Percentiles rank a stretch among this genome's conserved stretches.
phyloP scores from a whole-genome alignment of 2,113 vertebrate genomes.

The Talpa occidentalis region DNA sequence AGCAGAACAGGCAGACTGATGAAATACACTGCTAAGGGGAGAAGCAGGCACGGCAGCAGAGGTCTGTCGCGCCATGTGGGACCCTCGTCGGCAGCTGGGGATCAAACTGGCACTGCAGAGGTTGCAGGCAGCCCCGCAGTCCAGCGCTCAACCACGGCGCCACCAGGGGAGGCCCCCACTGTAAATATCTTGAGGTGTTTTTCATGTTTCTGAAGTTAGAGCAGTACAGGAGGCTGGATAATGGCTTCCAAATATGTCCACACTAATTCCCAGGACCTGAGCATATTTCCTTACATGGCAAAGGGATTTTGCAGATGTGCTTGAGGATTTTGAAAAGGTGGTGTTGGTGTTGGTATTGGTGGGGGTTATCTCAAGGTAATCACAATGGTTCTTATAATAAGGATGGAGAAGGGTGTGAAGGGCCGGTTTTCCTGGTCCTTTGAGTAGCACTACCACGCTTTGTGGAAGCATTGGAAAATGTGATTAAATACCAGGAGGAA shows the following conservation, averaged over 20 bases:
- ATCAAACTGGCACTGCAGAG: too few relatives aligned
- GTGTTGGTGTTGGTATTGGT: too few relatives aligned
- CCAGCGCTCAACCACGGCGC: too few relatives aligned
- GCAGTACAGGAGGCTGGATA: neutral
- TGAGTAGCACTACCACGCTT: neutral
- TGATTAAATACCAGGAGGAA: neutral
- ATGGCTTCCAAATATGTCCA: neutral
- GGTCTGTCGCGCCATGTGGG: too few relatives aligned
- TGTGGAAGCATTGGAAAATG: neutral
- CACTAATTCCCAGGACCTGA: neutral
- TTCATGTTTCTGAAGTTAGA: neutral
- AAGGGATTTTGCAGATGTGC: neutral
- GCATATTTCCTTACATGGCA: neutral
- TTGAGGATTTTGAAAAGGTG: neutral
- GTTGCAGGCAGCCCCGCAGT: too few relatives aligned
- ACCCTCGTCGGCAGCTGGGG: too few relatives aligned
- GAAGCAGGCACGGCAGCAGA: too few relatives aligned
- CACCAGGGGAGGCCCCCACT: too few relatives aligned
- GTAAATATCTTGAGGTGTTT: neutral
- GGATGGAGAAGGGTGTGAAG: neutral
- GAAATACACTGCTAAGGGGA: too few relatives aligned
- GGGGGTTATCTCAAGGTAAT: neutral
- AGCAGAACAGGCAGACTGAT: too few relatives aligned
- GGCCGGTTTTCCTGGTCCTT: neutral
- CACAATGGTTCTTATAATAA: neutral